A percentile compares a stretch with the other conserved stretches of the same genome.
Conservation (phyloP, 2,888 invertebrate species). For the Trichopoda pennipes region DNA sequence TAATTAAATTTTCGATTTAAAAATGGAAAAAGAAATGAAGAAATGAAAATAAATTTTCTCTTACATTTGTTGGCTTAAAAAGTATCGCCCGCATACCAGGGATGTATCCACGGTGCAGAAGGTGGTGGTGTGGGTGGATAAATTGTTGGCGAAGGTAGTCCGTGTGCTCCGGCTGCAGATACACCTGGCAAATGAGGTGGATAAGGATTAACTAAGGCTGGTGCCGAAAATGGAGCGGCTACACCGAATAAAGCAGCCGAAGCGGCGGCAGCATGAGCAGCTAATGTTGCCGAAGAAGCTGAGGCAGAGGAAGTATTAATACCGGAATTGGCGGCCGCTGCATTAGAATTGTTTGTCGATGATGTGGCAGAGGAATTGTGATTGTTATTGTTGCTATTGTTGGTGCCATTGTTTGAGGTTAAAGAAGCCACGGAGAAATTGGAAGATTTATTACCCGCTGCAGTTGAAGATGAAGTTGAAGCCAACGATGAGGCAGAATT, state of each 20-base stretch:
- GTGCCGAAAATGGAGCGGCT: conserved; percentile 65
- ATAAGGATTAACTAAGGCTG: conserved; percentile 69
- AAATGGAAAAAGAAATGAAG: background rate
- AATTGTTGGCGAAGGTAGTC: conserved; percentile 81
- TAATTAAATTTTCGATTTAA: background rate
- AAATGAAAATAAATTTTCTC: conserved; percentile 13
- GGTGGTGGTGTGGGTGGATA: conserved; percentile 81
- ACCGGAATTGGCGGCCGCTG: background rate
- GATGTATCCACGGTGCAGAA: conserved; percentile 81
- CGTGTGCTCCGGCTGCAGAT: conserved; percentile 75
- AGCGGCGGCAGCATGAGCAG: conserved; percentile 67
- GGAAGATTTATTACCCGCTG: conserved; percentile 65
- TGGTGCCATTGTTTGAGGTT: conserved; percentile 49
- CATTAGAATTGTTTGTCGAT: conserved; percentile 69
- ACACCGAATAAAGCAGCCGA: conserved; percentile 67
- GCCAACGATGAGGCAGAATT: conserved; percentile 71
- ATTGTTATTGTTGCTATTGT: no score
- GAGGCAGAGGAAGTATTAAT: conserved; percentile 49
- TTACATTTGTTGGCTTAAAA: conserved; percentile 73
- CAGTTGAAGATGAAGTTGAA: conserved; percentile 65
- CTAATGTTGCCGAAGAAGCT: conserved; percentile 63
- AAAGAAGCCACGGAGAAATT: conserved; percentile 69
- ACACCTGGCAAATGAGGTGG: conserved; percentile 71
- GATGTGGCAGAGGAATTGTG: conserved; percentile 26
- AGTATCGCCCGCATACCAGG: conserved; percentile 81